These are phyloP conservation scores for Metellina segmentata DNA, from an alignment of 2,888 invertebrate species.

Conservation along the genomic window DNA sequence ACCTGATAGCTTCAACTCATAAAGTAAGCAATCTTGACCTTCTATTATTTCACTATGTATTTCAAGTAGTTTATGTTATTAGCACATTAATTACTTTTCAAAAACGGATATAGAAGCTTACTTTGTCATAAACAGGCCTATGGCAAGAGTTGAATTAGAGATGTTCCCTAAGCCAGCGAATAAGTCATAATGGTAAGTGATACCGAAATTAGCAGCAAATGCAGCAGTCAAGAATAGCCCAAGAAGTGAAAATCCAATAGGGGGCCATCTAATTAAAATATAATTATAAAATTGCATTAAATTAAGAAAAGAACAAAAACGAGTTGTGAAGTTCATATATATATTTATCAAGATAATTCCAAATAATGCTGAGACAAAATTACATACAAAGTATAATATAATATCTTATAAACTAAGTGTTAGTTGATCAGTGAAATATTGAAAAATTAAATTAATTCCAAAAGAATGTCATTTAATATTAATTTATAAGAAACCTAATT, in stretches of 20 bases:
- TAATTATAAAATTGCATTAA: background rate
- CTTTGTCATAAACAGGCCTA: background rate
- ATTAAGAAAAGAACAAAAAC: background rate
- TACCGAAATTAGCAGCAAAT: constrained; percentile 6
- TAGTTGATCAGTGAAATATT: too few species aligned
- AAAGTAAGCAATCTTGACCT: too few species aligned
- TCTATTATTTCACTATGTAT: too few species aligned
- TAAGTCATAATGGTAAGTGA: constrained; percentile 48
- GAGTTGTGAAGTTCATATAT: background rate
- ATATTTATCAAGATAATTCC: background rate
- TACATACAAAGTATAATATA: background rate
- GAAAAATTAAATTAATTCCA: too few species aligned
- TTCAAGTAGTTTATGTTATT: too few species aligned
- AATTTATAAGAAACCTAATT: too few species aligned
- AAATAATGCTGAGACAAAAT: background rate
- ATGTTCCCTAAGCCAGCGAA: constrained; percentile 30
- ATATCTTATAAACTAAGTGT: too few species aligned
- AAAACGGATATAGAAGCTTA: background rate
- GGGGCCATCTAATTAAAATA: constrained; percentile 30
- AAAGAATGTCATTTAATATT: too few species aligned
- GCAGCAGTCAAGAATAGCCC: constrained; percentile 12
- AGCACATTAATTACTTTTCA: too few species aligned
- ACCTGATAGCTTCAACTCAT: too few species aligned
- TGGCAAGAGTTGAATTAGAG: too few species aligned
- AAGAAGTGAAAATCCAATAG: constrained; percentile 28